Conservation (phyloP, 1,140 invertebrate genomes). For the Conus betulinus region DNA sequence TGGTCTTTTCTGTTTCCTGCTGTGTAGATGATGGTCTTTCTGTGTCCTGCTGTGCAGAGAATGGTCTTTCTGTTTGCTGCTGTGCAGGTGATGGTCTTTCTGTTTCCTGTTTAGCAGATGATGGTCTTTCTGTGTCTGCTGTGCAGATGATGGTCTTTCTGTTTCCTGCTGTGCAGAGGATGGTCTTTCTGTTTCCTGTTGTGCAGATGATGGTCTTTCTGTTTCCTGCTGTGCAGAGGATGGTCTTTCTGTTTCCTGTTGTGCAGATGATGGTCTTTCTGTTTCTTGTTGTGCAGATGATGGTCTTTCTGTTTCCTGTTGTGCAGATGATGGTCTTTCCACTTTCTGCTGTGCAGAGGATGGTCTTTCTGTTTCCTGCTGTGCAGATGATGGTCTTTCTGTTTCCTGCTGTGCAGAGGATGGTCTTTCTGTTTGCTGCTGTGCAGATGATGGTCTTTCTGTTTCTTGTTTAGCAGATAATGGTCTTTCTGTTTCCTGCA, state of each 20-base stretch:
- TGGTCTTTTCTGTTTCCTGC: background rate
- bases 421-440: background rate
- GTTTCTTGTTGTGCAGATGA: background rate
- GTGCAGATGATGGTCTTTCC: background rate
- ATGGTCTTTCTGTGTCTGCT: background rate
- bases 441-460: background rate
- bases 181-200: background rate
- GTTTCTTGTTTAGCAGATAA: background rate
- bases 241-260: background rate
- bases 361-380: background rate
- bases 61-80: constrained; percentile 1
- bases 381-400: background rate
- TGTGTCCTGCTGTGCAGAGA: background rate
- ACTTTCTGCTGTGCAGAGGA: background rate
- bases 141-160: background rate
- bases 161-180: background rate
- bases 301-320: background rate
- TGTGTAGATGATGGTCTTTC: constrained; percentile 1
- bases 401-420: background rate
- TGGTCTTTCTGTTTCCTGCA: background rate
- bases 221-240: background rate
- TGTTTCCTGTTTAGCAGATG: background rate
- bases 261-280: background rate
- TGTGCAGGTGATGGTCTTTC: constrained; percentile 1
- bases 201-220: background rate